Conservation (phyloP, 2,113 vertebrate species). For the Trichechus manatus region DNA sequence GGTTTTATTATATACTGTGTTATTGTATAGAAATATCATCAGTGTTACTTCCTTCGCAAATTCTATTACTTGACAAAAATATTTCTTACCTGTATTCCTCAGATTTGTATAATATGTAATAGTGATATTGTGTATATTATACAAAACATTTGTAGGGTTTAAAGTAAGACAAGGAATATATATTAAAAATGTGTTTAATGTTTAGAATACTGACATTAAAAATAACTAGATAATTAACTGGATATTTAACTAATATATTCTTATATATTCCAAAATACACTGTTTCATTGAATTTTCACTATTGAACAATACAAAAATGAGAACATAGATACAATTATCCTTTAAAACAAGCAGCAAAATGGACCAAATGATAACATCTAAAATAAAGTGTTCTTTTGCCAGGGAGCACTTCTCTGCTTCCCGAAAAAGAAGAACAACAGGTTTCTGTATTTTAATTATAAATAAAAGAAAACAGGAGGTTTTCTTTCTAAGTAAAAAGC, state of each 20-base stretch:
- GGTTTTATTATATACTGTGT: not conserved
- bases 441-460: slow-evolving; percentile 32
- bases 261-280: slow-evolving; percentile 61
- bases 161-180: slow-evolving; percentile 82
- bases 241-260: slow-evolving; percentile 67
- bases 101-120: not conserved
- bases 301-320: slow-evolving; percentile 73
- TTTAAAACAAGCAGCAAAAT: slow-evolving; percentile 76
- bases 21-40: not conserved
- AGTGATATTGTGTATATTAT: not conserved
- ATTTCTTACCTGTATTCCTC: not conserved
- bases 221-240: slow-evolving; percentile 68
- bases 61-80: not conserved
- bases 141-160: not conserved
- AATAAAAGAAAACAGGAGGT: not conserved
- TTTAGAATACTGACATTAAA: slow-evolving; percentile 81
- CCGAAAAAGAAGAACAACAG: not conserved
- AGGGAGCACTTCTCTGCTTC: not conserved
- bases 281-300: slow-evolving; percentile 74
- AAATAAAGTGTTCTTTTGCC: not conserved
- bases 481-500: not conserved
- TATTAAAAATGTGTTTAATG: slow-evolving; percentile 83
- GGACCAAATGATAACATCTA: slow-evolving; percentile 55
- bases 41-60: not conserved
- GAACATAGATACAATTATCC: slow-evolving; percentile 71